A percentile compares a stretch with the other conserved stretches of the same genome.
Conservation (phyloP, 35 echinoderm and acorn worm genomes). For the Ophioderma brevispina region DNA sequence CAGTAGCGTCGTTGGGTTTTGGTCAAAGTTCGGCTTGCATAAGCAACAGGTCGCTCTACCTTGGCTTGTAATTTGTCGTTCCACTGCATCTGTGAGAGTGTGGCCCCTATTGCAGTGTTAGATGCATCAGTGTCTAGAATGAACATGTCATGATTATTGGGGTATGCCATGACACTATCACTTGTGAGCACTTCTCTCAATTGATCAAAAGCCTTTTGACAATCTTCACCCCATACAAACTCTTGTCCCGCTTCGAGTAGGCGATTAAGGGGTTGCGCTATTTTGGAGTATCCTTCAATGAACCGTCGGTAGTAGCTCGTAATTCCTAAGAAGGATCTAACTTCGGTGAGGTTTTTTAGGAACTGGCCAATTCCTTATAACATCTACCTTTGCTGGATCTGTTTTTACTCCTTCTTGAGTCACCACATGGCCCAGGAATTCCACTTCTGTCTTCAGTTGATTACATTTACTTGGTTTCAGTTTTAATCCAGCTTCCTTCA, state of each 20-base stretch:
- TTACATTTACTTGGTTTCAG: constrained; percentile 9
- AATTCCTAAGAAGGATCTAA: constrained; percentile 30
- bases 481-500: constrained; percentile 4
- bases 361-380: constrained; percentile 22
- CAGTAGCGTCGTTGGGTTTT: constrained; percentile 51
- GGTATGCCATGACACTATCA: constrained; percentile 24
- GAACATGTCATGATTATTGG: constrained; percentile 17
- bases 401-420: background rate
- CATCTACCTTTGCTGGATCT: constrained; percentile 21
- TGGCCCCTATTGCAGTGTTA: constrained; percentile 24
- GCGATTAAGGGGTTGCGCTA: background rate
- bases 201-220: background rate
- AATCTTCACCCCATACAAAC: background rate
- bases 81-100: constrained; percentile 24
- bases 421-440: constrained; percentile 11
- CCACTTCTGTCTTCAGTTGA: background rate
- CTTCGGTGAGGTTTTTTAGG: constrained; percentile 11
- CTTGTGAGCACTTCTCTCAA: constrained; percentile 5
- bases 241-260: background rate
- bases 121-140: constrained; percentile 29
- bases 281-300: background rate
- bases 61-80: background rate
- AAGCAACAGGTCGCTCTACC: constrained; percentile 44
- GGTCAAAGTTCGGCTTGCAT: constrained; percentile 23
- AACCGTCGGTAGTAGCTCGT: constrained; percentile 20